phyloP scores from a whole-genome alignment of 2,888 invertebrate species.

The Phlogophora meticulosa region DNA sequence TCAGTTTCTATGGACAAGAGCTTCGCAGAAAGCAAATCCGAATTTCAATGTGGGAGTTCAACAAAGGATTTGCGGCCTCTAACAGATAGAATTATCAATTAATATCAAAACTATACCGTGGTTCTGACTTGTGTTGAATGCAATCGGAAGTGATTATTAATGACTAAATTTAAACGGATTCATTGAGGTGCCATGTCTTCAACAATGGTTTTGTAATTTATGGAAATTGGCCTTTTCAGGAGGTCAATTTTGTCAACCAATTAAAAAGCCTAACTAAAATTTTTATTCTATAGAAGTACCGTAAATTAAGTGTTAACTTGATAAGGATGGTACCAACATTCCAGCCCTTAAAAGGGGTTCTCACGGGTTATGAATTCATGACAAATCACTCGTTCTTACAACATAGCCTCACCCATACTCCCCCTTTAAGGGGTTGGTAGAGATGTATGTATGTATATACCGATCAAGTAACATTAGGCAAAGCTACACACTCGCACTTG shows the following conservation, averaged over 20 bases:
- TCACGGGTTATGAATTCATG: too few species aligned
- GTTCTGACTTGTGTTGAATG: constrained; percentile 10
- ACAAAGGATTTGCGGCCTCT: constrained; percentile 32
- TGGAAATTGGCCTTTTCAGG: background rate
- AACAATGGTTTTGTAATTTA: background rate
- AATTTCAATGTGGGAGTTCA: constrained; percentile 26
- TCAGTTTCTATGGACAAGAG: constrained; percentile 31
- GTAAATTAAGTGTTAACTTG: background rate
- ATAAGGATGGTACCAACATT: background rate
- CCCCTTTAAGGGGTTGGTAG: too few species aligned
- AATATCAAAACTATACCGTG: constrained; percentile 18
- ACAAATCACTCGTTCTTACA: background rate
- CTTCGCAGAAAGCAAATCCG: constrained; percentile 42
- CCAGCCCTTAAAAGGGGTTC: background rate
- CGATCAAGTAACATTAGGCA: too few species aligned
- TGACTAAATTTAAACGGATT: background rate
- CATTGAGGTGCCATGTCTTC: background rate
- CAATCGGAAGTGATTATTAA: constrained; percentile 8
- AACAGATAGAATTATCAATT: constrained; percentile 36
- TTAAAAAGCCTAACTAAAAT: too few species aligned
- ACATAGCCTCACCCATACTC: too few species aligned
- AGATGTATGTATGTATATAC: too few species aligned
- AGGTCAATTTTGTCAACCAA: background rate
- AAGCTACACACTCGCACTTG: too few species aligned
- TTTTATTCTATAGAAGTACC: too few species aligned